Conservation (phyloP, 2,888 invertebrate genomes). For the Plemyria rubiginata region DNA sequence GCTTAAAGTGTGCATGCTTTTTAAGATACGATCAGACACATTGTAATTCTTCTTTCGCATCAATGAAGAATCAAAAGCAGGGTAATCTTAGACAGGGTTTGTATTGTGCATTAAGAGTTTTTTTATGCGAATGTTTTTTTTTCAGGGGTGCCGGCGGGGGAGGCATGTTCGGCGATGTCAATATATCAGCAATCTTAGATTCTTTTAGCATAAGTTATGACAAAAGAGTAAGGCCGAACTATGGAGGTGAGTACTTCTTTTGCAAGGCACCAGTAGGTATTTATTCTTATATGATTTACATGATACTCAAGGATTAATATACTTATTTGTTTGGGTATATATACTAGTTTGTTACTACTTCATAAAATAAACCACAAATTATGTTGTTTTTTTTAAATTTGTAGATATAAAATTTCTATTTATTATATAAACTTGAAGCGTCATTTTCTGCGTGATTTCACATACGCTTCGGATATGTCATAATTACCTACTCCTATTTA, state of each 20-base stretch:
- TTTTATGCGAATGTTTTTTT: slow-evolving; percentile 37
- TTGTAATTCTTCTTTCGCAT: too few species aligned
- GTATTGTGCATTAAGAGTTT: too few species aligned
- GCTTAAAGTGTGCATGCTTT: too few species aligned
- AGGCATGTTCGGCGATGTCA: slow-evolving; percentile 96
- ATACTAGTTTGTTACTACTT: background rate
- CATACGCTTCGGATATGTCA: background rate
- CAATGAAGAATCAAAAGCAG: too few species aligned
- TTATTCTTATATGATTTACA: background rate
- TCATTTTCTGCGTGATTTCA: background rate
- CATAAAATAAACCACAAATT: background rate
- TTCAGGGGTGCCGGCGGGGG: slow-evolving; percentile 89
- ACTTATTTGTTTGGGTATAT: slow-evolving; percentile 1
- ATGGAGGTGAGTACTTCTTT: slow-evolving; percentile 90
- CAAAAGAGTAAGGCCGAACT: slow-evolving; percentile 99
- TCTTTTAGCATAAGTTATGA: slow-evolving; percentile 98
- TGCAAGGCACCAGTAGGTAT: background rate
- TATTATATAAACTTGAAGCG: background rate
- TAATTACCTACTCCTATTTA: background rate
- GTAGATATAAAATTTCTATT: background rate
- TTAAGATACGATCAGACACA: too few species aligned
- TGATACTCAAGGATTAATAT: background rate
- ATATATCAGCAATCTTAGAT: slow-evolving; percentile 97
- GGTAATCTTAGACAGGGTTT: too few species aligned
- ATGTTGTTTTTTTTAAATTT: background rate